Conservation (phyloP, 2,113 vertebrate genomes). For the Odocoileus hemionus region DNA sequence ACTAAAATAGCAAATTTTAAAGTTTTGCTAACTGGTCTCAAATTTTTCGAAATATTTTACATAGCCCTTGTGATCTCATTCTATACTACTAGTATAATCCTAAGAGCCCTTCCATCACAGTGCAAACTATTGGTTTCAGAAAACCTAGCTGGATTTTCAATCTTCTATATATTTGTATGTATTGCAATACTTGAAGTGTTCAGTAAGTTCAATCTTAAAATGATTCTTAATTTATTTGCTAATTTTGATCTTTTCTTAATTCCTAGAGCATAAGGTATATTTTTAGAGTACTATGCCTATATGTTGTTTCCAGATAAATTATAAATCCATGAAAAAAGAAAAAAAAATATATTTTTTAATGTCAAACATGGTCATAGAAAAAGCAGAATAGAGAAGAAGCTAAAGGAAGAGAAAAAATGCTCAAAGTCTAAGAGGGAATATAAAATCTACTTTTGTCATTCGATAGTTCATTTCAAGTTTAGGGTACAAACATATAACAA, state of each 20-base stretch:
- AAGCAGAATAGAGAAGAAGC: not conserved
- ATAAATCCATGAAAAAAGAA: not conserved
- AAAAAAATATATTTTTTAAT: not conserved
- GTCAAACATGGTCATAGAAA: not conserved
- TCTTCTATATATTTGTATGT: not conserved
- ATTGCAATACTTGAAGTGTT: not conserved
- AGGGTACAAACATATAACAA: not conserved
- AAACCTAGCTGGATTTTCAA: not conserved
- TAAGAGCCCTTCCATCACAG: not conserved
- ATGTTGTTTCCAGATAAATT: not conserved
- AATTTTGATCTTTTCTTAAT: not conserved
- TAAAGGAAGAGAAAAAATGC: not conserved
- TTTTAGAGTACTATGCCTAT: not conserved
- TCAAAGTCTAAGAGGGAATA: not conserved
- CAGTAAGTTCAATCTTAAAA: not conserved
- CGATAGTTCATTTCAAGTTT: not conserved
- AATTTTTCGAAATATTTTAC: not conserved
- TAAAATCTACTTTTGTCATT: not conserved
- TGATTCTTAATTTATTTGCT: not conserved
- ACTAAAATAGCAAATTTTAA: not conserved
- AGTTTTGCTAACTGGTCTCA: not conserved
- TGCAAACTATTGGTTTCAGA: not conserved
- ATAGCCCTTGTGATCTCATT: not conserved
- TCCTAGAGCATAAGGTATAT: not conserved
- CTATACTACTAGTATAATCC: not conserved